phyloP scores from a whole-genome alignment of 2,888 invertebrate genomes.

The Hemicrepidius hirtus region DNA sequence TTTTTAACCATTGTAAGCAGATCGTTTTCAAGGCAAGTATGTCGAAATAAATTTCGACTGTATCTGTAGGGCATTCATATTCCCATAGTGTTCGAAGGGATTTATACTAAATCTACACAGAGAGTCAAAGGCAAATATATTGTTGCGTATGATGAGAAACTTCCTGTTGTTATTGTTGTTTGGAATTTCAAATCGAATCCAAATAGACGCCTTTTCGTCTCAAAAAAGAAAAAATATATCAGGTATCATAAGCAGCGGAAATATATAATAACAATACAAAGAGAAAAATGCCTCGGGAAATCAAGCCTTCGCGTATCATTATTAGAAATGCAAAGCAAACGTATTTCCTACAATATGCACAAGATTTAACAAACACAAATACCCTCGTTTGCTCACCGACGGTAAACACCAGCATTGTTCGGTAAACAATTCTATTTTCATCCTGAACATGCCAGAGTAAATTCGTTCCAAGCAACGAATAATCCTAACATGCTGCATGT shows the following conservation, averaged over 20 bases:
- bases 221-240: conserved; percentile 17
- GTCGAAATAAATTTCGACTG: not conserved
- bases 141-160: not conserved
- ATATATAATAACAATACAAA: conserved; percentile 28
- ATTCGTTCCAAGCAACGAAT: conserved; percentile 48
- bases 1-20: too few relatives aligned
- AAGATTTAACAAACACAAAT: conserved; percentile 58
- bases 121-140: not conserved
- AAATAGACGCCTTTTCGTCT: not conserved
- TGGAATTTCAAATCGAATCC: conserved; percentile 25
- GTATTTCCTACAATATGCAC: conserved; percentile 51
- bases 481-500: conserved; percentile 42
- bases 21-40: too few relatives aligned
- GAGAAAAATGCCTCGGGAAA: conserved; percentile 46
- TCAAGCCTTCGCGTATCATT: conserved; percentile 32
- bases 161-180: conserved; percentile 9
- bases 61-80: not conserved
- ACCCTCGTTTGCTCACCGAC: conserved; percentile 55
- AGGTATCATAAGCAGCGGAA: conserved; percentile 16
- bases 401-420: conserved; percentile 58
- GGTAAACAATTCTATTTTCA: conserved; percentile 60
- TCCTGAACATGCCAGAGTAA: conserved; percentile 52
- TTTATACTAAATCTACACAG: not conserved
- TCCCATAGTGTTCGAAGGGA: not conserved
- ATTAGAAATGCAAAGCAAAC: conserved; percentile 42